phyloP scores from a whole-genome alignment of 2,797 vertebrate genomes.

The Thamnophis elegans region DNA sequence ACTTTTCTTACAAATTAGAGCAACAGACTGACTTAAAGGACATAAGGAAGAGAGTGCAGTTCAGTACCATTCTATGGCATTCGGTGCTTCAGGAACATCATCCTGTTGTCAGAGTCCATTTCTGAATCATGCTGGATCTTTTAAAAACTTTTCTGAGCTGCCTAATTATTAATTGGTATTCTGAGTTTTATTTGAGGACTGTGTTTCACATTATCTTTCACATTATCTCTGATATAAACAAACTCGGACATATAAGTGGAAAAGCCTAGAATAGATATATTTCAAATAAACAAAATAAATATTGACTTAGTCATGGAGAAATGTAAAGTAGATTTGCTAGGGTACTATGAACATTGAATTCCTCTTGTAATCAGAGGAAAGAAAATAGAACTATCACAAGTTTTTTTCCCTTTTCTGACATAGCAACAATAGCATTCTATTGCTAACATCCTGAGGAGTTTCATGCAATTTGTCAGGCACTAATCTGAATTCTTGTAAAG shows the following conservation, averaged over 20 bases:
- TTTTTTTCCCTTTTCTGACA: slow-evolving; percentile 13
- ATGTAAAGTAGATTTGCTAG: slow-evolving; percentile 8
- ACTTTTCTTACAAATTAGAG: not conserved
- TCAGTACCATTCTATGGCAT: not conserved
- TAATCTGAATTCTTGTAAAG: not conserved
- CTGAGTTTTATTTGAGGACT: not conserved
- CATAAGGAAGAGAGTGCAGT: not conserved
- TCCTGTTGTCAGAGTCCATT: not conserved
- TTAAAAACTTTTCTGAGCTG: not conserved
- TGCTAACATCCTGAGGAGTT: slow-evolving; percentile 14
- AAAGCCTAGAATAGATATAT: not conserved
- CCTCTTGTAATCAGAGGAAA: slow-evolving; percentile 1
- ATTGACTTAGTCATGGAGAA: not conserved
- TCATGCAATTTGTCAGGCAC: slow-evolving; percentile 15
- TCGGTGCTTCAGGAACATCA: not conserved
- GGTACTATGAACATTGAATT: not conserved
- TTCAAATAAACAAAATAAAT: not conserved
- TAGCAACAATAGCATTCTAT: slow-evolving; percentile 5
- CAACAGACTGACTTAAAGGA: not conserved
- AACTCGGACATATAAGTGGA: not conserved
- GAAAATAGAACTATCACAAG: not conserved
- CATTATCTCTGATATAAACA: no score
- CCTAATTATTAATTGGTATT: not conserved
- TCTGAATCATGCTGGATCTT: not conserved
- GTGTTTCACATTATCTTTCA: not conserved